Conservation (phyloP, 2,113 vertebrate species). For the Tapirus terrestris region DNA sequence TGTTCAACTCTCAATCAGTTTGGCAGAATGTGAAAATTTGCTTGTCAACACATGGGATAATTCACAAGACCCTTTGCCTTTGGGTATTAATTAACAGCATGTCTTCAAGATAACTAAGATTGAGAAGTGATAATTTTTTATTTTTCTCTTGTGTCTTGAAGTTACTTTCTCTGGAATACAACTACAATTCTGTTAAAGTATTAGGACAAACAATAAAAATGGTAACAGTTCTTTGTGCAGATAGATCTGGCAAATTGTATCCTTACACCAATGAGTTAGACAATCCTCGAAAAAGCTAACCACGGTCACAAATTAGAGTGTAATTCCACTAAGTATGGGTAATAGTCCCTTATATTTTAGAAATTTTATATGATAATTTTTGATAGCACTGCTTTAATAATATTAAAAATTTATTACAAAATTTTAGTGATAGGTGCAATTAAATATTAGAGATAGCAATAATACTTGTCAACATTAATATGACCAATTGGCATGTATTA, state of each 20-base stretch:
- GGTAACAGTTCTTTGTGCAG: neutral
- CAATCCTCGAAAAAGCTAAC: neutral
- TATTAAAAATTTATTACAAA: neutral
- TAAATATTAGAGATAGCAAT: neutral
- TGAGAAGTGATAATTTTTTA: neutral
- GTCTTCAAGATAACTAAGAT: neutral
- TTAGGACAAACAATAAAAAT: neutral
- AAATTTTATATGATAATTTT: neutral
- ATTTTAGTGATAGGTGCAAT: neutral
- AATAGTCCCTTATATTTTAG: neutral
- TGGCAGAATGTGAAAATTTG: neutral
- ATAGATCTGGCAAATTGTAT: neutral
- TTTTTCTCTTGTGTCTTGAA: neutral
- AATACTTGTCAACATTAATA: neutral
- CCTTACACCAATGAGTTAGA: neutral
- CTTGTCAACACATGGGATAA: neutral
- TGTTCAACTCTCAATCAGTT: neutral
- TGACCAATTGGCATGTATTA: neutral
- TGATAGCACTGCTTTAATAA: neutral
- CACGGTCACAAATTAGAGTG: neutral
- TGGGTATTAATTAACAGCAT: neutral
- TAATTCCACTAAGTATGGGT: neutral
- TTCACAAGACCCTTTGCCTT: neutral
- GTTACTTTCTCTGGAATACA: neutral
- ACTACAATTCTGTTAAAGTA: neutral